Percentiles rank a stretch among this genome's conserved stretches.
Evolutionary conservation across 2,888 invertebrate genomes (phyloP).

Genomic region (Chaetogeoica ovagalla): DNA sequence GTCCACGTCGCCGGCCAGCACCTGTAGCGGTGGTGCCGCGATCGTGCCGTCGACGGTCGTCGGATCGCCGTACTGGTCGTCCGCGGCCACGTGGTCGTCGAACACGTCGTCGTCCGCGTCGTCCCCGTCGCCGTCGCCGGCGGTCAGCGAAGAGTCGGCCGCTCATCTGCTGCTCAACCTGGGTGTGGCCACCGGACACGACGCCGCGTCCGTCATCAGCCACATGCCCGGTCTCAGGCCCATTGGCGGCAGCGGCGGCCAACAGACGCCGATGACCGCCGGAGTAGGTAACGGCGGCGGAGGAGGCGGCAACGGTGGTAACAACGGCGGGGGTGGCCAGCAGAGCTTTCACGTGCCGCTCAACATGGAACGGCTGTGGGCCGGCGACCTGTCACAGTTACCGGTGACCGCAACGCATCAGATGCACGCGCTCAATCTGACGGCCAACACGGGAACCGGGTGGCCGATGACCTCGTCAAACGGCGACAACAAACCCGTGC

Average conservation of each 20-base stretch:
- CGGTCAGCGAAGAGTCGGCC: conserved; percentile 63
- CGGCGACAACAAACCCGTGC: conserved; percentile 58
- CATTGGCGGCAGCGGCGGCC: conserved; percentile 56
- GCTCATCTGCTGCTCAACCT: conserved; percentile 63
- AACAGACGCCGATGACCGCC: conserved; percentile 56
- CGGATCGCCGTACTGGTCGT: conserved; percentile 43
- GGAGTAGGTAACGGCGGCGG: conserved; percentile 59
- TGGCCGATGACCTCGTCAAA: conserved; percentile 58
- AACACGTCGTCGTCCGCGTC: conserved; percentile 60
- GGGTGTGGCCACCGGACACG: conserved; percentile 56
- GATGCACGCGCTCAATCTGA: conserved; percentile 74
- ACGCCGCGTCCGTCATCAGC: conserved; percentile 36
- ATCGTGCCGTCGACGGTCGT: conserved; percentile 44
- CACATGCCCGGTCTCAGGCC: conserved; percentile 56
- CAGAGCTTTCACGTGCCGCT: conserved; percentile 66
- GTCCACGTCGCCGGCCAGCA: conserved; percentile 63
- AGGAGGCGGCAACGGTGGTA: conserved; percentile 60
- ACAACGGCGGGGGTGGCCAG: conserved; percentile 64
- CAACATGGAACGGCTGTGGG: conserved; percentile 91
- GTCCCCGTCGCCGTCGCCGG: conserved; percentile 63
- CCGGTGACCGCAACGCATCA: conserved; percentile 73
- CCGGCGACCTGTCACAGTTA: conserved; percentile 81
- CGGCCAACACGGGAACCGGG: conserved; percentile 57
- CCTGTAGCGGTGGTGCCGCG: conserved; percentile 60
- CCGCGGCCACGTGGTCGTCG: conserved; percentile 65